Percentiles rank a stretch among this genome's conserved stretches.
These are phyloP conservation scores for Lycopodina hypogea DNA, from an alignment of 37 sponge, comb jelly and placozoan genomes.

Conservation along the genomic window DNA sequence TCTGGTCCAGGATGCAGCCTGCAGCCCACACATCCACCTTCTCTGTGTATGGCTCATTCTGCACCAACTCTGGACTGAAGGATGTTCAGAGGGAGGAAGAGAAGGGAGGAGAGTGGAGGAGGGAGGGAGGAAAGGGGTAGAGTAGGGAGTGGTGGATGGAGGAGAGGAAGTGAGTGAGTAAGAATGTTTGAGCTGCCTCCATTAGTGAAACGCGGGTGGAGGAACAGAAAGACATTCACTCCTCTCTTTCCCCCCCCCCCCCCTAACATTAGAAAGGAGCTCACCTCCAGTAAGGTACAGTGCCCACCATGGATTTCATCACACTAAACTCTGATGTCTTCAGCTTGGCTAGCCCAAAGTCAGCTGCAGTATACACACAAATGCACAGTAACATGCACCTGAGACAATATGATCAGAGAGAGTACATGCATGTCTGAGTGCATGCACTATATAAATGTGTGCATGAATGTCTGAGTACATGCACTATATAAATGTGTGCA, in stretches of 20 bases:
- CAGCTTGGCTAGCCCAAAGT: conserved; percentile 91
- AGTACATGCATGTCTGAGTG: no score
- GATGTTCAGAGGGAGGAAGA: neutral
- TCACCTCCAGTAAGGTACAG: conserved; percentile 87
- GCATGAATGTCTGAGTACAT: no score
- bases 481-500: no score
- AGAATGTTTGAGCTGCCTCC: no score
- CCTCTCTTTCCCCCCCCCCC: no score
- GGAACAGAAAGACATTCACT: no score
- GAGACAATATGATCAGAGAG: no score
- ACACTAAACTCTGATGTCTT: conserved; percentile 80
- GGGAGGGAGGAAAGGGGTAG: neutral
- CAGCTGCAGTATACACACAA: conserved; percentile 47
- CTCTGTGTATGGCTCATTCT: conserved; percentile 83
- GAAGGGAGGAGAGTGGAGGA: neutral
- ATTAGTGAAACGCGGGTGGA: no score
- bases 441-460: no score
- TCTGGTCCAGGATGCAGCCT: conserved; percentile 90
- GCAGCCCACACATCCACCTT: conserved; percentile 93
- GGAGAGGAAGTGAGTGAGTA: no score
- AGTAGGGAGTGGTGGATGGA: neutral
- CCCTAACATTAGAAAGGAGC: no score
- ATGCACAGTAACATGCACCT: no score
- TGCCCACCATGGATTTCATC: conserved; percentile 85
- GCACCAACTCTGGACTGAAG: conserved; percentile 75